Percentiles rank a stretch among this genome's conserved stretches.
Conservation (phyloP, 2,888 invertebrate genomes). For the Drosophila lutescens region DNA sequence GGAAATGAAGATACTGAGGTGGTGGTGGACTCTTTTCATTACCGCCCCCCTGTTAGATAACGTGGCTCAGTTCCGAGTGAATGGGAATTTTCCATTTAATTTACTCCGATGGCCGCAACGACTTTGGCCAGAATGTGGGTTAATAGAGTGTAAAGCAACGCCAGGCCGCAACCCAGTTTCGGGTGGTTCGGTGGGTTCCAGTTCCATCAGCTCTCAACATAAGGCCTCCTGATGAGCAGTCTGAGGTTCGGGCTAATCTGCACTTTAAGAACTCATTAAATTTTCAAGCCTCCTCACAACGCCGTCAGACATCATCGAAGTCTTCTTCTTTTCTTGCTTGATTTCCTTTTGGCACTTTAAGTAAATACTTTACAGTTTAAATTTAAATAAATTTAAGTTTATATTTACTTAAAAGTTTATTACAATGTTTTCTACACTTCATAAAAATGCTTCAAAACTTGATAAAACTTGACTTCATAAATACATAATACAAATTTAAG, state of each 20-base stretch:
- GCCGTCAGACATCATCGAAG: constrained; percentile 42
- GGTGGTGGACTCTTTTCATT: not conserved
- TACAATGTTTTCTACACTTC: too few relatives aligned
- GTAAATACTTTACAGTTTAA: not conserved
- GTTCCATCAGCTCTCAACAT: not conserved
- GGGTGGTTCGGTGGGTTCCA: constrained; percentile 22
- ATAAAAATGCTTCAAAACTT: too few relatives aligned
- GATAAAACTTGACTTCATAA: too few relatives aligned
- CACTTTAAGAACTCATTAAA: constrained; percentile 69
- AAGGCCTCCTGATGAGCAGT: constrained; percentile 17
- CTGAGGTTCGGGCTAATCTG: constrained; percentile 57
- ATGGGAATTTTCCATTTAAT: constrained; percentile 77
- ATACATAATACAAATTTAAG: too few relatives aligned
- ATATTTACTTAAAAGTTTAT: too few relatives aligned
- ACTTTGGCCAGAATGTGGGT: constrained; percentile 76
- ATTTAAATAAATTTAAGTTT: not conserved
- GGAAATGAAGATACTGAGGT: constrained; percentile 29
- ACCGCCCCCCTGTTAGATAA: constrained; percentile 13
- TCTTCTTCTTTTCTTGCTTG: constrained; percentile 11
- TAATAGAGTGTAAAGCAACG: constrained; percentile 79
- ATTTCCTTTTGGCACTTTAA: not conserved
- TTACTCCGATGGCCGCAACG: constrained; percentile 68
- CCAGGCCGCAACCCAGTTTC: constrained; percentile 72
- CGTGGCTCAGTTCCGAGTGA: constrained; percentile 17
- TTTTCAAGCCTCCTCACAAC: constrained; percentile 54